These are phyloP conservation scores for Holacanthella duospinosa DNA, from an alignment of 2,888 invertebrate species.

Conservation along the genomic window DNA sequence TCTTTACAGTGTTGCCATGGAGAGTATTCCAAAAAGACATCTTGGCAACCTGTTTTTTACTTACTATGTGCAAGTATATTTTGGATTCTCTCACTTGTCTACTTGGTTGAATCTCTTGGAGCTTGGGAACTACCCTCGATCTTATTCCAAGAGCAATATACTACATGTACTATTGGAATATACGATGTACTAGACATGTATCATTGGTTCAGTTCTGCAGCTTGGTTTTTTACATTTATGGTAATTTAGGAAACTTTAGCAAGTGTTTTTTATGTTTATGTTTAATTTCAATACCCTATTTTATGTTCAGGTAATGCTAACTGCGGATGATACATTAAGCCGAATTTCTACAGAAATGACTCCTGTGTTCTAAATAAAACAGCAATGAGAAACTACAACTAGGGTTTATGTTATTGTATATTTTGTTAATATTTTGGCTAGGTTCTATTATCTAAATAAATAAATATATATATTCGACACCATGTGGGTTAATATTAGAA, in stretches of 20 bases:
- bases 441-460: too few species aligned
- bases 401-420: too few species aligned
- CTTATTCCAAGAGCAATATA: not conserved
- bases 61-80: not conserved
- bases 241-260: not conserved
- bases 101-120: not conserved
- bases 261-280: not conserved
- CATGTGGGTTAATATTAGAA: too few species aligned
- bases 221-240: conserved; percentile 5
- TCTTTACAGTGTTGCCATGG: conserved; percentile 1
- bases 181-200: not conserved
- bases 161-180: not conserved
- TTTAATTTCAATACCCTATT: not conserved
- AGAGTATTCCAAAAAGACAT: not conserved
- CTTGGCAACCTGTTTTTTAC: not conserved
- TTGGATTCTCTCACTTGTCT: not conserved
- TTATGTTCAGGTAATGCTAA: not conserved
- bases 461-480: too few species aligned
- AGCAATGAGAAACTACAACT: too few species aligned
- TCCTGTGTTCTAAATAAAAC: not conserved
- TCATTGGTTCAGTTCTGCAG: not conserved
- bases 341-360: not conserved
- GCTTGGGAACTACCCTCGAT: conserved; percentile 1
- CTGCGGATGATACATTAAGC: not conserved
- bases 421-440: too few species aligned